These are phyloP conservation scores for Apantesis nais DNA, from an alignment of 2,888 invertebrate genomes.

Conservation along the genomic window DNA sequence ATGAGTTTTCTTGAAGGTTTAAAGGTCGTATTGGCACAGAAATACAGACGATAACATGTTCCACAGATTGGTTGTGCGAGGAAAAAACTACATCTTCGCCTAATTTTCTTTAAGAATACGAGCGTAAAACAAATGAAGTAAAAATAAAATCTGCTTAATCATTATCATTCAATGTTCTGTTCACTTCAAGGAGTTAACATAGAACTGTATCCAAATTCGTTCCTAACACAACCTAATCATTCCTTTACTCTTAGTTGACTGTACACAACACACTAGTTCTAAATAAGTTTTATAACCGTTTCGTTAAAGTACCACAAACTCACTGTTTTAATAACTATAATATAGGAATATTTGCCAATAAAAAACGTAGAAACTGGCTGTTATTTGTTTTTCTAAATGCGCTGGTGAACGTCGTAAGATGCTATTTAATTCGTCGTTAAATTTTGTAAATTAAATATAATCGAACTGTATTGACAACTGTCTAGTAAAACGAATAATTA, in stretches of 20 bases:
- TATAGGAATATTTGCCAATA: neutral
- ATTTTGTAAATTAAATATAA: neutral
- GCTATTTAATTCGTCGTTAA: neutral
- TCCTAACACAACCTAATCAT: slow-evolving; percentile 16
- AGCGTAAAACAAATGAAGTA: neutral
- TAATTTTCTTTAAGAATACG: neutral
- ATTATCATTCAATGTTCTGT: neutral
- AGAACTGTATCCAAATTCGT: slow-evolving; percentile 10
- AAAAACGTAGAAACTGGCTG: neutral
- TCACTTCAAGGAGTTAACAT: slow-evolving; percentile 19
- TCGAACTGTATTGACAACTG: too few species aligned
- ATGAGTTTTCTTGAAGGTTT: too few species aligned
- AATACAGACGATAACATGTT: too few species aligned
- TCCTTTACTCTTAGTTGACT: slow-evolving; percentile 20
- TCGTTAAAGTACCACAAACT: neutral
- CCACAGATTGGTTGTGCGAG: too few species aligned
- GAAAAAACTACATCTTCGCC: too few species aligned
- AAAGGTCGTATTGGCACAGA: too few species aligned
- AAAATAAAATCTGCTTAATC: neutral
- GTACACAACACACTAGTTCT: slow-evolving; percentile 20
- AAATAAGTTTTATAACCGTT: slow-evolving; percentile 20
- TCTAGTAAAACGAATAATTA: too few species aligned
- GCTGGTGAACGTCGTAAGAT: neutral
- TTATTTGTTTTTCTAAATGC: neutral
- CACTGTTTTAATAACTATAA: too few species aligned